These are phyloP conservation scores for Trematocara macrostoma DNA, from an alignment of 2,113 vertebrate genomes.

Conservation along the genomic window DNA sequence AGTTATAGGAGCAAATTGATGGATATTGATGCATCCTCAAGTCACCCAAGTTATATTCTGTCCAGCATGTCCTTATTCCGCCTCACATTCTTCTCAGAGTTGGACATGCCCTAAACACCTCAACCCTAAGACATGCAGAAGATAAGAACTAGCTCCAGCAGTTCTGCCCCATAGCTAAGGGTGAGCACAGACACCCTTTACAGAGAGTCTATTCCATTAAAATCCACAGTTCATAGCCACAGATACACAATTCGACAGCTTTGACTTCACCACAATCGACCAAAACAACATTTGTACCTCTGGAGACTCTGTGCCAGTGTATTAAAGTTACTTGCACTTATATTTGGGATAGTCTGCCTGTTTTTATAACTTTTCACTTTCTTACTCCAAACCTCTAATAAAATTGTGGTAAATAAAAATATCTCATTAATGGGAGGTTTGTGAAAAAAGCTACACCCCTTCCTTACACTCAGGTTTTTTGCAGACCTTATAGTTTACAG, in stretches of 20 bases:
- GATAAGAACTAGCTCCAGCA: not conserved
- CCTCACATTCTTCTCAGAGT: not conserved
- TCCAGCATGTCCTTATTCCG: not conserved
- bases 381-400: not conserved
- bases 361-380: not conserved
- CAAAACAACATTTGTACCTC: not conserved
- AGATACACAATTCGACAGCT: not conserved
- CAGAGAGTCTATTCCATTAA: not conserved
- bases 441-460: not conserved
- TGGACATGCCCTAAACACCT: not conserved
- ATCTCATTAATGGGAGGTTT: not conserved
- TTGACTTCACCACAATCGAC: not conserved
- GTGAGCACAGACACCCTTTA: not conserved
- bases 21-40: accelerated
- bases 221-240: not conserved
- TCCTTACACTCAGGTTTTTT: not conserved
- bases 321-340: not conserved
- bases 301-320: not conserved
- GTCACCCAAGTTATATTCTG: not conserved
- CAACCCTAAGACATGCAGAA: not conserved
- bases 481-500: not conserved
- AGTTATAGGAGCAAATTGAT: not conserved
- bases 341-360: not conserved
- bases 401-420: not conserved
- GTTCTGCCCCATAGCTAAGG: not conserved